These are phyloP conservation scores for Cisticola juncidis DNA, from an alignment of 2,113 vertebrate genomes.

Conservation along the genomic window DNA sequence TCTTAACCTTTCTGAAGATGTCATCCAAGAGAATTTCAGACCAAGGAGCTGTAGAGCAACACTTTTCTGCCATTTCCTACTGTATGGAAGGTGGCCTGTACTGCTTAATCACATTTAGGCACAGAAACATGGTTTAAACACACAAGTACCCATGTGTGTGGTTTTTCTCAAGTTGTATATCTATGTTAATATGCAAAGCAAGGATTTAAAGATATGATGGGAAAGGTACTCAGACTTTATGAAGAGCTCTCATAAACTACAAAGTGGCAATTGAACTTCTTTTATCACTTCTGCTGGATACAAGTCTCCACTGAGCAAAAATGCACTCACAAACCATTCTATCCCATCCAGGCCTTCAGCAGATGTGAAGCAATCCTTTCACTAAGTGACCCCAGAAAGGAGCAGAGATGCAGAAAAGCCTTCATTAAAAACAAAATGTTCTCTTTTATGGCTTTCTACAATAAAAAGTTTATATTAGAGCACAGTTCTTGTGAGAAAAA, in stretches of 20 bases:
- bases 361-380: slow-evolving; percentile 3
- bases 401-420: background rate
- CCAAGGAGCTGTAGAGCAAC: background rate
- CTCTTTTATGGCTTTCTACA: background rate
- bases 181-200: background rate
- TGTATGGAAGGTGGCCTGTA: background rate
- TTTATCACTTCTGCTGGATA: background rate
- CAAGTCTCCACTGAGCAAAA: background rate
- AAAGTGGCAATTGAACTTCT: background rate
- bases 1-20: background rate
- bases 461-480: background rate
- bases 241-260: background rate
- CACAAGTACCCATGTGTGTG: rapidly evolving
- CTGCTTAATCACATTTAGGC: background rate
- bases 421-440: background rate
- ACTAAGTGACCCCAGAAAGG: background rate
- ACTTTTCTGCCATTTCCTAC: background rate
- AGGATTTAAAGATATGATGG: background rate
- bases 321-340: background rate
- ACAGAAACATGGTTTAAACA: background rate
- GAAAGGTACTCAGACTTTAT: background rate
- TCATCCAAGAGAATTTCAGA: background rate
- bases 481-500: background rate
- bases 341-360: background rate
- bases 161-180: background rate